Conservation (phyloP, 92 coral and sea anemone genomes). For the Scolanthus callimorphus region DNA sequence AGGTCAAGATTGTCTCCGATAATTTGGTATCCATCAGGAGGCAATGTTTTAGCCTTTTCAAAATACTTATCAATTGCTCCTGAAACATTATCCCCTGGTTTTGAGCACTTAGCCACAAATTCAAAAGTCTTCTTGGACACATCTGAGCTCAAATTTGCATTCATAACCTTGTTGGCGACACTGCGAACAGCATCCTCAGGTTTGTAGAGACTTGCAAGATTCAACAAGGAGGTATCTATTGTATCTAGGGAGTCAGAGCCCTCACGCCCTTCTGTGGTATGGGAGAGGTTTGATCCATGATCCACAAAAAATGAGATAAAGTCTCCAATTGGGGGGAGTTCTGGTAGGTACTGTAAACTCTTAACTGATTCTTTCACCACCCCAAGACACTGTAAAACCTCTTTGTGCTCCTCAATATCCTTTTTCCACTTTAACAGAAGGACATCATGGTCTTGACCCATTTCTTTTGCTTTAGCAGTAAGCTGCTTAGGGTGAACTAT, state of each 20-base stretch:
- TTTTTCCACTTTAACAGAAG: not conserved
- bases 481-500: slow-evolving; percentile 29
- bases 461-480: slow-evolving; percentile 25
- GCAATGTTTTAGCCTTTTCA: not conserved
- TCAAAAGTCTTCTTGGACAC: slow-evolving; percentile 3
- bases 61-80: not conserved
- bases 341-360: not conserved
- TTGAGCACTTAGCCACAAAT: not conserved
- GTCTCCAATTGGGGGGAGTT: not conserved
- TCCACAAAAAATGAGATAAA: not conserved
- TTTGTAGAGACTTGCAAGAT: slow-evolving; percentile 17
- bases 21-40: slow-evolving; percentile 33
- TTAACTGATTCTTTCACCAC: not conserved
- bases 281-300: not conserved
- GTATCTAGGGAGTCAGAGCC: not conserved
- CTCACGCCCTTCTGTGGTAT: not conserved
- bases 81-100: not conserved
- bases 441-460: not conserved
- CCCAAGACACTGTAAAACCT: not conserved
- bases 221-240: slow-evolving; percentile 15
- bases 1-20: slow-evolving; percentile 43
- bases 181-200: slow-evolving; percentile 17
- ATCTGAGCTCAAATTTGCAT: slow-evolving; percentile 5
- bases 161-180: slow-evolving; percentile 9
- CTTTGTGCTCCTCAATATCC: not conserved